Evolutionary conservation across 2,797 vertebrate genomes (phyloP), one percentile per base, ranked within the genome.

Genomic region (Crenuchus spilurus): DNA sequence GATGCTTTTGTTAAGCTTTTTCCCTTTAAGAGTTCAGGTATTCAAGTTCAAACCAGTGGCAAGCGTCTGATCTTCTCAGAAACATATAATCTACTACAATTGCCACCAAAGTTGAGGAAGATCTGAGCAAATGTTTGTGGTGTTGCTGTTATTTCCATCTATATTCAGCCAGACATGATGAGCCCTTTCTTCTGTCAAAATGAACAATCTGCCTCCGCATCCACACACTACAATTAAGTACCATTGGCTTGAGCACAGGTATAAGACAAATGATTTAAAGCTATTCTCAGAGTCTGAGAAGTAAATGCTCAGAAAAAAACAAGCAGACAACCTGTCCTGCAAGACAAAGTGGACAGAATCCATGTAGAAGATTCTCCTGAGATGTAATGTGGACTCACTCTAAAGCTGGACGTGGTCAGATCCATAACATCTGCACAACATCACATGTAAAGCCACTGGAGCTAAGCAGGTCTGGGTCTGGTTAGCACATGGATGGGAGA

Each of bases 31-130:
- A 33, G 26, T 35, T 33, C 57, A 60, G 57, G 33, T 60, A 10
- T 33, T 58, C 35, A 31, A 22, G 55, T 58, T 58, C n/a, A 58
- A 37, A 58, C 8, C n/a, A 6, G n/a, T 16, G 16, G 5, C 10
- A 3, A n/a, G 13, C 13, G 24, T 14, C 55, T 37, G 30, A 35
- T 33, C 18, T 9, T 37, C 31, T 35, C 31, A 6, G 35, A 57
- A 35, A 58, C 55, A 33, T 58, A 58, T 58, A 58, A 58, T 58
- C 55, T 35, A 35, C 28, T 33, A n/a, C 30, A 58, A 11, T 20
- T 35, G 10, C 30, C 31, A 35, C 7, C 31, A 18, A 33, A 58
- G 7, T 2, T 33, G 55, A 35, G 6, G 28, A 63, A 31, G n/a
- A 42, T 20, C 11, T 31, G 37, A 26, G 31, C n/a, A 4, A 46